Conservation (phyloP, 2,888 invertebrate genomes). For the Diarsia mendica region DNA sequence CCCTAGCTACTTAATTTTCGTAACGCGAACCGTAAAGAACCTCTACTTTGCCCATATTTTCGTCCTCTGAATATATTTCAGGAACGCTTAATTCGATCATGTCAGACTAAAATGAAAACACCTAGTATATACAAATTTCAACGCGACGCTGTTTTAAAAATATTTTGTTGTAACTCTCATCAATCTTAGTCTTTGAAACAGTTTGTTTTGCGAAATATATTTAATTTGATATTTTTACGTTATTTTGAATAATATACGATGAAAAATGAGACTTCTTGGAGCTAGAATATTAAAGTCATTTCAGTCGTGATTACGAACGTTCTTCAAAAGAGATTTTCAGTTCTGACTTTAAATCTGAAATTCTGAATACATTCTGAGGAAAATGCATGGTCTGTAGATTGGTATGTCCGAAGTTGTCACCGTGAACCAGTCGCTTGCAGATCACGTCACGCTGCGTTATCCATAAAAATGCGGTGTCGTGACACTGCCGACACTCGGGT, state of each 20-base stretch:
- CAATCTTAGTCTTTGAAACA: conserved; percentile 49
- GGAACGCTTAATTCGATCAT: conserved; percentile 45
- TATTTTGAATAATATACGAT: conserved; percentile 50
- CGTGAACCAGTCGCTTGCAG: conserved; percentile 22
- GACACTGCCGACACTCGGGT: neutral
- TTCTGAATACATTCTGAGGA: neutral
- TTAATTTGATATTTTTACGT: conserved; percentile 54
- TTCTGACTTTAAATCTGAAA: neutral
- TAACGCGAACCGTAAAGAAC: neutral
- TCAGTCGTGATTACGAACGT: neutral
- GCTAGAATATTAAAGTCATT: conserved; percentile 39
- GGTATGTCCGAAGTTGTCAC: conserved; percentile 2
- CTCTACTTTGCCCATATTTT: conserved; percentile 9
- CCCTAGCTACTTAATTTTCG: conserved; percentile 24
- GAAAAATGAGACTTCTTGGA: conserved; percentile 48
- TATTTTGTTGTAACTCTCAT: conserved; percentile 51
- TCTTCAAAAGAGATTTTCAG: conserved; percentile 1
- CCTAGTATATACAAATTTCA: conserved; percentile 8
- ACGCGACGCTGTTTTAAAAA: conserved; percentile 25
- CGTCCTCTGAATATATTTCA: conserved; percentile 31
- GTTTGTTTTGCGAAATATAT: conserved; percentile 44
- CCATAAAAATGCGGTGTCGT: conserved; percentile 29
- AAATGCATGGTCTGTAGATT: neutral
- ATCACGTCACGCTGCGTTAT: conserved; percentile 15
- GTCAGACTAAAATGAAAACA: conserved; percentile 46